Evolutionary conservation across 2,113 vertebrate genomes (phyloP).

Genomic region (Malurus elegans): DNA sequence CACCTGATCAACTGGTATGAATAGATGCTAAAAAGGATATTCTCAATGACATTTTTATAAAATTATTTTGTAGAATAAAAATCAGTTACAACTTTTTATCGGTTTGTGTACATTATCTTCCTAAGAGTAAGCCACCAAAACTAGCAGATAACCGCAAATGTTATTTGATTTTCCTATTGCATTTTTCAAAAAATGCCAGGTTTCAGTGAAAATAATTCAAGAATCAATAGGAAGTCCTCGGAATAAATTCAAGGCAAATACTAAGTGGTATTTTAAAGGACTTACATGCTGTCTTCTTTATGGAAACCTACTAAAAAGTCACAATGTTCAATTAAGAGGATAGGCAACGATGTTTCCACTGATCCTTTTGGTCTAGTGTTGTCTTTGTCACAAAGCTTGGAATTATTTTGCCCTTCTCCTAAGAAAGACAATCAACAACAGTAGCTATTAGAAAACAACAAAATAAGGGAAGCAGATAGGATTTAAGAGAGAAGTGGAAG

Average conservation of each 20-base stretch:
- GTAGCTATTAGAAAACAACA: not conserved
- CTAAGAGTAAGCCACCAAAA: not conserved
- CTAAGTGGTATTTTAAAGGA: not conserved
- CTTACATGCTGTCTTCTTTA: slow-evolving; percentile 62
- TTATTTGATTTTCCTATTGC: not conserved
- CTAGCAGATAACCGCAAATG: not conserved
- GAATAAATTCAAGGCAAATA: not conserved
- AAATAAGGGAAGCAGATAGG: not conserved
- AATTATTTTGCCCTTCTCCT: slow-evolving; percentile 33
- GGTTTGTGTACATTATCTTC: not conserved
- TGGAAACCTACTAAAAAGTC: not conserved
- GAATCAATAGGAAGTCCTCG: not conserved
- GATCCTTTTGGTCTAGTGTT: not conserved
- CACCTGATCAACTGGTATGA: not conserved
- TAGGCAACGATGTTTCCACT: slow-evolving; percentile 73
- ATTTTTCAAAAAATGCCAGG: not conserved
- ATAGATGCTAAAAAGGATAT: not conserved
- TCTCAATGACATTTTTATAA: not conserved
- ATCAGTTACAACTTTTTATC: not conserved
- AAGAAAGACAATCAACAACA: not conserved
- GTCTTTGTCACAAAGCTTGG: not conserved
- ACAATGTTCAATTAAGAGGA: slow-evolving; percentile 75
- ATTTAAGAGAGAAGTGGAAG: not conserved
- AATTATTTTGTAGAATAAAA: not conserved
- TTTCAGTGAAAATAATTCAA: not conserved